Evolutionary conservation across 1,140 invertebrate species (phyloP).

Genomic region (Cephus cinctus): DNA sequence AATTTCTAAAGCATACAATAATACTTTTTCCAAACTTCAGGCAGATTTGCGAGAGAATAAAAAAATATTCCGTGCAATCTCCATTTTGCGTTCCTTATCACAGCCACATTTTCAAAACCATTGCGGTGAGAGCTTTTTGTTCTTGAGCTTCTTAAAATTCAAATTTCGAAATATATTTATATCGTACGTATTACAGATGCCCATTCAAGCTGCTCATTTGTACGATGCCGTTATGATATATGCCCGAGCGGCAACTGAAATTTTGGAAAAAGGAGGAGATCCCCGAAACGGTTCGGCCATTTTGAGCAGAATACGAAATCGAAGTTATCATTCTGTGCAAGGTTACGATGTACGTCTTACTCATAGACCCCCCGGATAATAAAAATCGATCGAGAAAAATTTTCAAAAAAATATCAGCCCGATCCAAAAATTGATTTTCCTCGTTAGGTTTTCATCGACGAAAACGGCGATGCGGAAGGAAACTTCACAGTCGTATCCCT

Average conservation of each 20-base stretch:
- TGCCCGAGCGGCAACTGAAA: constrained; percentile 73
- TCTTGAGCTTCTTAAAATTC: not conserved
- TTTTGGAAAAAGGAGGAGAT: constrained; percentile 65
- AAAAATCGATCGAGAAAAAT: not conserved
- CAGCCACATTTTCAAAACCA: constrained; percentile 66
- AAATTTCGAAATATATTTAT: not conserved
- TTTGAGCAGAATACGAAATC: constrained; percentile 68
- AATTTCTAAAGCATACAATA: not conserved
- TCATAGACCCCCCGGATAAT: too few species aligned
- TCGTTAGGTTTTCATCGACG: constrained; percentile 82
- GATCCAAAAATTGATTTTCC: not conserved
- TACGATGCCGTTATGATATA: constrained; percentile 89
- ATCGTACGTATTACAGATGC: constrained; percentile 60
- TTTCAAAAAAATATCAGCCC: constrained; percentile 6
- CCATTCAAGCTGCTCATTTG: constrained; percentile 81
- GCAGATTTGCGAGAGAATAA: constrained; percentile 64
- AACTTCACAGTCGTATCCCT: constrained; percentile 84
- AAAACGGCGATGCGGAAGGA: constrained; percentile 86
- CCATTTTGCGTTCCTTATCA: constrained; percentile 77
- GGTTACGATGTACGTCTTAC: constrained; percentile 69
- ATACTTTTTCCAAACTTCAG: constrained; percentile 46
- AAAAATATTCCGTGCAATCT: constrained; percentile 63
- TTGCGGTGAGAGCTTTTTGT: constrained; percentile 59
- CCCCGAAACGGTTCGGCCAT: constrained; percentile 73
- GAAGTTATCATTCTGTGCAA: constrained; percentile 74